phyloP scores from a whole-genome alignment of 2,113 vertebrate genomes.

The Aspiorhynchus laticeps region DNA sequence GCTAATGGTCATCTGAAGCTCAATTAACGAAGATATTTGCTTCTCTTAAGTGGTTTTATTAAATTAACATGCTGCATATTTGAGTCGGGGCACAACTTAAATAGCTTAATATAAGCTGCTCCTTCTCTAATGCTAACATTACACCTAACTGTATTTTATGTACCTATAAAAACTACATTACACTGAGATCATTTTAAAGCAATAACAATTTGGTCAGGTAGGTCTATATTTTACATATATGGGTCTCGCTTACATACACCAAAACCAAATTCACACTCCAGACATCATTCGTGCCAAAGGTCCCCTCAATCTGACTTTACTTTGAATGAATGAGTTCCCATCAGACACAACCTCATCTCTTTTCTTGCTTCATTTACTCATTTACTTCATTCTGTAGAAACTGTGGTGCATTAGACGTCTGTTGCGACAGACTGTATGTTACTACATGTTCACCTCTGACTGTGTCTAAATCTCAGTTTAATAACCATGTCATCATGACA shows the following conservation, averaged over 20 bases:
- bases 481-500: constrained; percentile 39
- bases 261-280: neutral
- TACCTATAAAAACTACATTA: neutral
- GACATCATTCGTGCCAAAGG: neutral
- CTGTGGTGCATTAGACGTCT: constrained; percentile 15
- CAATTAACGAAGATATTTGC: constrained; percentile 6
- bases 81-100: neutral
- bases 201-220: neutral
- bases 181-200: neutral
- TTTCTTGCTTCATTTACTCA: constrained; percentile 33
- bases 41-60: constrained; percentile 19
- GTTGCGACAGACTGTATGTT: constrained; percentile 42
- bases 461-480: constrained; percentile 47
- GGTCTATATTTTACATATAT: neutral
- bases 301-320: neutral
- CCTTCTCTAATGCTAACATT: neutral
- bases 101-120: neutral
- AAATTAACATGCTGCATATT: constrained; percentile 7
- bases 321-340: neutral
- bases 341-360: constrained; percentile 18
- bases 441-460: constrained; percentile 31
- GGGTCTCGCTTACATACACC: neutral
- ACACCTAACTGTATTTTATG: neutral
- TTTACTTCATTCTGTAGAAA: constrained; percentile 11
- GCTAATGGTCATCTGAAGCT: constrained; percentile 26